Conservation (phyloP, 2,888 invertebrate species). For the Colletes collaris region DNA sequence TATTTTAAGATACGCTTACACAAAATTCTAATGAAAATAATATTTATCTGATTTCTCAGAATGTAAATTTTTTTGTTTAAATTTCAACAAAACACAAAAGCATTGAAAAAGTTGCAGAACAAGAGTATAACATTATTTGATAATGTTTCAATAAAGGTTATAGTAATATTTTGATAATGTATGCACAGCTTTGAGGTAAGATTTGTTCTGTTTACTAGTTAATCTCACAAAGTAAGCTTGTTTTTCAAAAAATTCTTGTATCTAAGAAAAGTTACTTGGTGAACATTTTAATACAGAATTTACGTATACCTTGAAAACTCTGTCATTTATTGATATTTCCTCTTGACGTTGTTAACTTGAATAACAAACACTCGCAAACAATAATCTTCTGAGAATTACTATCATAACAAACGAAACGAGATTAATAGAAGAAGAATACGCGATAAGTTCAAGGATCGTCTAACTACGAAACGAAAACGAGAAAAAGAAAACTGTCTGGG, state of each 20-base stretch:
- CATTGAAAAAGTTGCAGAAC: no score
- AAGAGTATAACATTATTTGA: neutral
- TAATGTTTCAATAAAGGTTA: neutral
- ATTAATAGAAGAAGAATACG: neutral
- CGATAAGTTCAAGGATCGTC: neutral
- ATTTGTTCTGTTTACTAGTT: neutral
- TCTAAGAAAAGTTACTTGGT: neutral
- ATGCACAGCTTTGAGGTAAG: neutral
- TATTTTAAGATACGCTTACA: no score
- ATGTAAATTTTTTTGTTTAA: neutral
- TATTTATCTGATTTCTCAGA: no score
- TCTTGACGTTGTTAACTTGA: neutral
- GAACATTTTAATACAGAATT: neutral
- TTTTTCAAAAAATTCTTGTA: neutral
- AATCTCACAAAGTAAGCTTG: neutral
- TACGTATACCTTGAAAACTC: neutral
- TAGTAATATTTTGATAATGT: neutral
- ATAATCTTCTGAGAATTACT: neutral
- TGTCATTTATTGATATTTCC: neutral
- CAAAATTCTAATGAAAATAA: no score
- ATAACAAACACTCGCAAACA: neutral
- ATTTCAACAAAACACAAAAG: neutral
- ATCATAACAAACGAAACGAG: slow-evolving; percentile 1
- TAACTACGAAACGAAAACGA: neutral
- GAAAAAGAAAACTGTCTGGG: neutral